These are phyloP conservation scores for Amiota minor DNA, from an alignment of 2,888 invertebrate species.

Conservation along the genomic window DNA sequence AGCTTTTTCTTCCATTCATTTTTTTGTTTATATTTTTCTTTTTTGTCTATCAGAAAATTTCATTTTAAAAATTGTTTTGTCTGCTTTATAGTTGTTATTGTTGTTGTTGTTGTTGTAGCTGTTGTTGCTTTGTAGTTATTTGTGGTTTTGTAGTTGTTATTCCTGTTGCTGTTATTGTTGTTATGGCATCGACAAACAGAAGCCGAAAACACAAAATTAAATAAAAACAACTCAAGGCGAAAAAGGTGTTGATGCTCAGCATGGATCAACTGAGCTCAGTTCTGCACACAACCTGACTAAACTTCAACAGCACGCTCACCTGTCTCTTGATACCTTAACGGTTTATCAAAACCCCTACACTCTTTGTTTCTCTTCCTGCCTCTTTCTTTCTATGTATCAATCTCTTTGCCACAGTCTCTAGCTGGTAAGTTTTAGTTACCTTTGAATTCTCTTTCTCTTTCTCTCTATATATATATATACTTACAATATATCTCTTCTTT, in stretches of 20 bases:
- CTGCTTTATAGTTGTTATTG: neutral
- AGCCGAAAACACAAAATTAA: conserved; percentile 14
- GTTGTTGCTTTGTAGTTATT: neutral
- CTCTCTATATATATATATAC: neutral
- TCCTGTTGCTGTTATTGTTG: conserved; percentile 8
- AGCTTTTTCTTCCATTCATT: no score
- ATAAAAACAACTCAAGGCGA: conserved; percentile 24
- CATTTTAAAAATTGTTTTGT: conserved; percentile 6
- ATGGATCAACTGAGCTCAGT: neutral
- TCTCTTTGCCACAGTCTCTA: neutral
- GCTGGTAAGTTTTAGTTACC: neutral
- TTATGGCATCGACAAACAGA: neutral
- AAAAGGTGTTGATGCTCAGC: conserved; percentile 18
- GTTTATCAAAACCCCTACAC: neutral
- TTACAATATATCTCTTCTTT: no score
- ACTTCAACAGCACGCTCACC: neutral
- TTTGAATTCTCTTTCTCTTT: neutral
- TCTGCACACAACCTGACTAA: neutral
- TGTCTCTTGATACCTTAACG: neutral
- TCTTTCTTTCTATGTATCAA: neutral
- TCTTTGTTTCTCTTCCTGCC: neutral
- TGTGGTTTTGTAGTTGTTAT: conserved; percentile 21
- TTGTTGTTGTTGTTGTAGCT: neutral
- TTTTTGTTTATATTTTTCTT: no score
- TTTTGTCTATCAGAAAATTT: neutral